Conservation (phyloP, 1,140 invertebrate species). For the Drosophila teissieri region DNA sequence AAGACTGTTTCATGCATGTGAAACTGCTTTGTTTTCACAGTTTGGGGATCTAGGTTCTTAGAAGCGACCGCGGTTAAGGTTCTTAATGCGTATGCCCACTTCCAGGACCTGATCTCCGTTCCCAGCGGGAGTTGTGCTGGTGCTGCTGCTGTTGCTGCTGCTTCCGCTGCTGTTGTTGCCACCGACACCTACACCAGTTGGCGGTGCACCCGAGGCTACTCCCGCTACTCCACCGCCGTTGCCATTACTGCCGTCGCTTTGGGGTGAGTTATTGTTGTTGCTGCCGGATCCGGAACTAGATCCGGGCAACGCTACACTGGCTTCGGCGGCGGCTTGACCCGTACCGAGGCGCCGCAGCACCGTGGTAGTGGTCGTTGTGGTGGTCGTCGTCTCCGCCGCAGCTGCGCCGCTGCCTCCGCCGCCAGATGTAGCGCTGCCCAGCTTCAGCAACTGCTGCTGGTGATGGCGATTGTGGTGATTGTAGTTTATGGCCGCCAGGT, state of each 20-base stretch:
- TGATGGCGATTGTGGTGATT: slow-evolving; percentile 74
- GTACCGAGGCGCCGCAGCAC: slow-evolving; percentile 61
- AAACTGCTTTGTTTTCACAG: no score
- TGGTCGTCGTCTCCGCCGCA: slow-evolving; percentile 68
- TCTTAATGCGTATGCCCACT: slow-evolving; percentile 82
- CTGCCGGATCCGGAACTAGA: slow-evolving; percentile 24
- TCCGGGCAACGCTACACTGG: slow-evolving; percentile 29
- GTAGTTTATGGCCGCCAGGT: slow-evolving; percentile 69
- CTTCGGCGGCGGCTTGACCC: not conserved
- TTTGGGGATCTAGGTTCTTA: slow-evolving; percentile 10
- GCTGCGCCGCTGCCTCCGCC: slow-evolving; percentile 31
- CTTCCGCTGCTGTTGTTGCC: slow-evolving; percentile 30
- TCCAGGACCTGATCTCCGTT: slow-evolving; percentile 74
- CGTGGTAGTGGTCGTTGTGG: slow-evolving; percentile 69
- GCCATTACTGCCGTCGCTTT: slow-evolving; percentile 72
- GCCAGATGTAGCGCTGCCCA: slow-evolving; percentile 28
- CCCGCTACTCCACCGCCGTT: slow-evolving; percentile 30
- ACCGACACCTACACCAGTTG: slow-evolving; percentile 1
- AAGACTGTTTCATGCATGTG: not conserved
- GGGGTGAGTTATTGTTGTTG: slow-evolving; percentile 76
- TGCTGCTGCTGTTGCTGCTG: slow-evolving; percentile 40
- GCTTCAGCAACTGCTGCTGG: slow-evolving; percentile 66
- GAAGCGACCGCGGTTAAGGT: slow-evolving; percentile 73
- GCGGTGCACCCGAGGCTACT: slow-evolving; percentile 7
- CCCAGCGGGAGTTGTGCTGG: slow-evolving; percentile 16